A percentile compares a stretch with the other conserved stretches of the same genome.
These are phyloP conservation scores for Enteromius mattozi DNA, from an alignment of 2,797 vertebrate genomes.

Conservation along the genomic window DNA sequence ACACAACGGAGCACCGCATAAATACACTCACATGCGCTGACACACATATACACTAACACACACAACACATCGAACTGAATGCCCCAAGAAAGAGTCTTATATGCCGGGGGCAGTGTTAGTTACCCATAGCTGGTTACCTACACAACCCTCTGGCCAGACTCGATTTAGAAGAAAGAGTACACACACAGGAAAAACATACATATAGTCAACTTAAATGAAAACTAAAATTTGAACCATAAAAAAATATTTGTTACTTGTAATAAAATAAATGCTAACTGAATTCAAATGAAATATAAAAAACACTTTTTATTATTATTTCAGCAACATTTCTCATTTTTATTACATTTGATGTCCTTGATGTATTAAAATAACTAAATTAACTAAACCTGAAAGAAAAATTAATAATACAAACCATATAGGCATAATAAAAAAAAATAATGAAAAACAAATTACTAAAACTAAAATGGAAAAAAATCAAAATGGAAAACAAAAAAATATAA, in stretches of 20 bases:
- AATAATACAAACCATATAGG: background rate
- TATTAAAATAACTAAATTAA: background rate
- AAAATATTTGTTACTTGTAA: background rate
- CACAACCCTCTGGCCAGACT: conserved; percentile 6
- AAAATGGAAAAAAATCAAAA: background rate
- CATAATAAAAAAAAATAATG: background rate
- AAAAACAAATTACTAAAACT: background rate
- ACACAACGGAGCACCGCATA: conserved; percentile 67
- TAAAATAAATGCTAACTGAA: background rate
- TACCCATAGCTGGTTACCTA: conserved; percentile 36
- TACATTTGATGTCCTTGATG: background rate
- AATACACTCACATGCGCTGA: conserved; percentile 45
- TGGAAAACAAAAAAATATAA: too few species aligned
- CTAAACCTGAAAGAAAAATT: background rate
- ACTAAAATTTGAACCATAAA: background rate
- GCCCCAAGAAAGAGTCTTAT: background rate
- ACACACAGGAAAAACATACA: background rate
- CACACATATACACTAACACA: conserved; percentile 55
- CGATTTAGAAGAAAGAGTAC: background rate
- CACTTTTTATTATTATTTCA: background rate
- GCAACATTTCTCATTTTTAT: background rate
- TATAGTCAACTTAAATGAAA: background rate
- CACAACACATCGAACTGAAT: background rate
- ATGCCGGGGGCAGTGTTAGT: conserved; percentile 16
- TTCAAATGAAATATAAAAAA: background rate